phyloP scores from a whole-genome alignment of 2,888 invertebrate species.

The Andrena camellia region DNA sequence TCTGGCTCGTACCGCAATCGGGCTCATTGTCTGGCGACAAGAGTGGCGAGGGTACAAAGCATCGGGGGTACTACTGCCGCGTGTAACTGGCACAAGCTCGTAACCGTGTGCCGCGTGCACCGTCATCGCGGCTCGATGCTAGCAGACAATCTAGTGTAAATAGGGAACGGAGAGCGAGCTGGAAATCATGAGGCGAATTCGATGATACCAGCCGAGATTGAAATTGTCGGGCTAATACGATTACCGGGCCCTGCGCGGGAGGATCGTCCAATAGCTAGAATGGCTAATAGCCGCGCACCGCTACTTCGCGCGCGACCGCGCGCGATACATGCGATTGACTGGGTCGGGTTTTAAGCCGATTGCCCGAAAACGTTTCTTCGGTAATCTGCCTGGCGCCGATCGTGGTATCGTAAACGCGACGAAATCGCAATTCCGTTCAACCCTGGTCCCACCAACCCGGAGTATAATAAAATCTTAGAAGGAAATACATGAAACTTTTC shows the following conservation, averaged over 20 bases:
- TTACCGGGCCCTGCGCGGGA: conserved; percentile 17
- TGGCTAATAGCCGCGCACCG: conserved; percentile 20
- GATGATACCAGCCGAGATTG: conserved; percentile 43
- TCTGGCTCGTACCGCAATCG: conserved; percentile 65
- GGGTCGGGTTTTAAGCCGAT: conserved; percentile 39
- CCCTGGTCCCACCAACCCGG: no score
- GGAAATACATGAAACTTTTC: no score
- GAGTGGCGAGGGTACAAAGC: conserved; percentile 62
- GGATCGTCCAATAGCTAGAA: not conserved
- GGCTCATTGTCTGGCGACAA: conserved; percentile 64
- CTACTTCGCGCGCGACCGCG: conserved; percentile 1
- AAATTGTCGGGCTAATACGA: conserved; percentile 48
- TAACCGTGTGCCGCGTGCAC: not conserved
- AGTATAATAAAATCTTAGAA: no score
- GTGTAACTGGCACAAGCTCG: conserved; percentile 3
- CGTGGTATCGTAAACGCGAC: not conserved
- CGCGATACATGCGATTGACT: conserved; percentile 21
- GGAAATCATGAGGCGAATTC: conserved; percentile 38
- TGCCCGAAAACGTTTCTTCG: conserved; percentile 29
- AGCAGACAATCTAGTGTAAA: conserved; percentile 49
- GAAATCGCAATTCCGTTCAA: not conserved
- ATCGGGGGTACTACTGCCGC: conserved; percentile 6
- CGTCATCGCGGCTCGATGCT: conserved; percentile 42
- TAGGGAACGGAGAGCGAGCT: conserved; percentile 16
- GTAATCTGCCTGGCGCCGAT: not conserved